These are phyloP conservation scores for Glareola pratincola DNA, from an alignment of 2,113 vertebrate genomes.

Conservation along the genomic window DNA sequence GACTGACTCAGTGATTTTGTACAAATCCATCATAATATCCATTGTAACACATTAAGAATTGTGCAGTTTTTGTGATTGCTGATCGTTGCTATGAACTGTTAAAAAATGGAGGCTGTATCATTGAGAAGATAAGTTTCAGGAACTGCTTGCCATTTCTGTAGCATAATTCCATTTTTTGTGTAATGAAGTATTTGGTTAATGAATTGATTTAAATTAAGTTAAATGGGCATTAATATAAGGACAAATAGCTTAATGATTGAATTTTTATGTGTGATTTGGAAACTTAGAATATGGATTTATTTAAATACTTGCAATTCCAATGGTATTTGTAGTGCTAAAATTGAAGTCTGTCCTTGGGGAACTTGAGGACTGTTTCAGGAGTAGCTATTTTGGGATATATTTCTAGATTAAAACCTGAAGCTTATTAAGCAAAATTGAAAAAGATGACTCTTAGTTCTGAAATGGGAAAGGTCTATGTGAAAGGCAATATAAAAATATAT, in stretches of 20 bases:
- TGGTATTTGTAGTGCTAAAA: neutral
- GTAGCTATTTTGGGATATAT: neutral
- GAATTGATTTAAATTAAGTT: neutral
- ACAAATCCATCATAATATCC: fast-evolving
- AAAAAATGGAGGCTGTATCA: neutral
- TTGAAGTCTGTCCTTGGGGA: neutral
- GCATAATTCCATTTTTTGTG: neutral
- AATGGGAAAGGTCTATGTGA: fast-evolving
- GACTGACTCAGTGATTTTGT: neutral
- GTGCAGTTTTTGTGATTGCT: neutral
- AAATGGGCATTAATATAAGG: neutral
- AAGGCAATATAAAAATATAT: neutral
- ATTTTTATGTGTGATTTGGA: neutral
- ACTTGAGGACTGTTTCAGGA: neutral
- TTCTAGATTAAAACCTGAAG: neutral
- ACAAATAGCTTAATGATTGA: neutral
- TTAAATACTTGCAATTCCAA: neutral
- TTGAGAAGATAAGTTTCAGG: neutral
- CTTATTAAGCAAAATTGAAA: neutral
- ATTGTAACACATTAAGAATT: fast-evolving
- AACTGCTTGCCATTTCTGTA: neutral
- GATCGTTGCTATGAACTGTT: neutral
- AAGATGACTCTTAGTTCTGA: neutral
- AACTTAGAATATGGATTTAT: neutral
- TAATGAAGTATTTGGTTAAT: neutral